phyloP scores from a whole-genome alignment of 2,797 vertebrate genomes.

The Chloroceryle inda region DNA sequence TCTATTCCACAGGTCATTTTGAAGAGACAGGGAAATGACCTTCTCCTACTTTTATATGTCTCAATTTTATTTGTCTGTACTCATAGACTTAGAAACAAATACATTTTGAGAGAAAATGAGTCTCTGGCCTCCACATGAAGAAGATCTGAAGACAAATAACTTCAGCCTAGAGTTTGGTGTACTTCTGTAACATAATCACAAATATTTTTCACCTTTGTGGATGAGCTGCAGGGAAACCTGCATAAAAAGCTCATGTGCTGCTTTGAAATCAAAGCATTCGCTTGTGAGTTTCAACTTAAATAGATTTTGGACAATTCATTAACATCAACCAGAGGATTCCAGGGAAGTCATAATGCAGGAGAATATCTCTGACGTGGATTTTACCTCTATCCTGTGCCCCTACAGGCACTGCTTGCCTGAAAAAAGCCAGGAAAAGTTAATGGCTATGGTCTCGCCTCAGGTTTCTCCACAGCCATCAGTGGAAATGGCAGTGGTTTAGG shows the following conservation, averaged over 20 bases:
- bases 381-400: neutral
- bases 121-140: neutral
- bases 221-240: neutral
- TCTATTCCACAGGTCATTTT: neutral
- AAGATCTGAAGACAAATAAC: conserved; percentile 3
- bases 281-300: neutral
- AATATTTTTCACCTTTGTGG: neutral
- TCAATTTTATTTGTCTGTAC: neutral
- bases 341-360: neutral
- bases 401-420: neutral
- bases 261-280: neutral
- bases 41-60: neutral
- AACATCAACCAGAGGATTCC: neutral
- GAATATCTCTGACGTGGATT: neutral
- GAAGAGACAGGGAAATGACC: neutral
- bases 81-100: neutral
- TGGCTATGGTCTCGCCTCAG: neutral
- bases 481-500: neutral
- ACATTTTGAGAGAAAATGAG: neutral
- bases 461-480: neutral
- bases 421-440: neutral
- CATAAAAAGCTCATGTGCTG: neutral
- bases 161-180: neutral
- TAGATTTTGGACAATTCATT: neutral
- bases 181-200: neutral